These are phyloP conservation scores for Micrasema minimum DNA, from an alignment of 1,140 invertebrate species.

Conservation along the genomic window DNA sequence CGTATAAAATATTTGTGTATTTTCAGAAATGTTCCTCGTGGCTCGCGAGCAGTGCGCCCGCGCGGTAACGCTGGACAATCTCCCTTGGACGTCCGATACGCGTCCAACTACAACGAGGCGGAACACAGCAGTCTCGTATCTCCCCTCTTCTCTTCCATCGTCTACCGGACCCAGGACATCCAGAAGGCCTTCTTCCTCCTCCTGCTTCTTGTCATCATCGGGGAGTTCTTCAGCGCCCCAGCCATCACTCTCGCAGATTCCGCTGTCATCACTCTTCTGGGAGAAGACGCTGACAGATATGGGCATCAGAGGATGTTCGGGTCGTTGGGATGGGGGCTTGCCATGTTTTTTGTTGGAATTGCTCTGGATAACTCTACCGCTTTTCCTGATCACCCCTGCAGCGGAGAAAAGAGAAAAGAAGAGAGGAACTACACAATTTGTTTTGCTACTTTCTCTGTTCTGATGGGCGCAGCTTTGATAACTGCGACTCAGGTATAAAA, in stretches of 20 bases:
- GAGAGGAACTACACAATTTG: constrained; percentile 99
- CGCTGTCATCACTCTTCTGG: constrained; percentile 90
- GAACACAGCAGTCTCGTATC: constrained; percentile 84
- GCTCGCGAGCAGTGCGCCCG: constrained; percentile 29
- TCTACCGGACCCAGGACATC: constrained; percentile 88
- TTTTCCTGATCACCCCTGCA: constrained; percentile 91
- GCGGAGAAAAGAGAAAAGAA: constrained; percentile 75
- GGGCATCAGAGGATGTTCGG: constrained; percentile 99
- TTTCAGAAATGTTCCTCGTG: constrained; percentile 36
- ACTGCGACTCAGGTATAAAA: constrained; percentile 82
- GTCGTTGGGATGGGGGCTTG: constrained; percentile 95
- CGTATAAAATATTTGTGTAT: too few species aligned
- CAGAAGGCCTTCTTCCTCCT: constrained; percentile 96
- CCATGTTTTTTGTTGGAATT: constrained; percentile 99
- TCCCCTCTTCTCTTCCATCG: constrained; percentile 92
- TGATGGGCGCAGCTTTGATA: constrained; percentile 95
- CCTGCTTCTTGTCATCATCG: constrained; percentile 90
- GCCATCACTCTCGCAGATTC: constrained; percentile 97
- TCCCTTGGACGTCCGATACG: constrained; percentile 81
- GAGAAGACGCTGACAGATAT: constrained; percentile 92
- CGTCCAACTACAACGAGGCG: constrained; percentile 84
- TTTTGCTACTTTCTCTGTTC: constrained; percentile 96
- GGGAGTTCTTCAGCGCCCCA: constrained; percentile 97
- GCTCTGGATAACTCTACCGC: constrained; percentile 96
- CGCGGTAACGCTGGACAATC: constrained; percentile 48